A percentile compares a stretch with the other conserved stretches of the same genome.
Conservation (phyloP, 2,797 vertebrate species). For the Hylomyscus alleni region DNA sequence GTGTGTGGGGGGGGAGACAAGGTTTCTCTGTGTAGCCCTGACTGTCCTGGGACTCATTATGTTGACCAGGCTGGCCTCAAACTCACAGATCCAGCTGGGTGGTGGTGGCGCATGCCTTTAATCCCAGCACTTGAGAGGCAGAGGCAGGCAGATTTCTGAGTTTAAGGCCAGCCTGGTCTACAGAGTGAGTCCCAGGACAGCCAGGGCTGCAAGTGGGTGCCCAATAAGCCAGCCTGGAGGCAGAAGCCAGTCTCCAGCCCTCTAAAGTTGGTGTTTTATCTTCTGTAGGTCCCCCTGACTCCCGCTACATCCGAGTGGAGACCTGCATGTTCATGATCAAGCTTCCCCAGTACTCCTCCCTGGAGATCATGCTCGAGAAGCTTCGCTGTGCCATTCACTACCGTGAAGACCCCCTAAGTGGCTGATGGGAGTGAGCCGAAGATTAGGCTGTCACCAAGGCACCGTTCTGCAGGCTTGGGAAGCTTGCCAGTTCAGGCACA, state of each 20-base stretch:
- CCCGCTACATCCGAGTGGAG: conserved; percentile 97
- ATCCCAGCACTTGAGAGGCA: background rate
- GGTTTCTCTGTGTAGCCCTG: background rate
- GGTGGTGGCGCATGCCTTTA: too few species aligned
- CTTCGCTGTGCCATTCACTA: conserved; percentile 99
- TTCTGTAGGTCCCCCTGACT: conserved; percentile 94
- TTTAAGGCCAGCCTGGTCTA: too few species aligned
- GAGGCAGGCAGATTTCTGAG: too few species aligned
- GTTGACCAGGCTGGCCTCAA: background rate
- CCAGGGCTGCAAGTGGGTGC: too few species aligned
- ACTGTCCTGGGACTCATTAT: background rate
- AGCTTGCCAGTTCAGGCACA: conserved; percentile 1
- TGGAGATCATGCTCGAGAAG: conserved; percentile 98
- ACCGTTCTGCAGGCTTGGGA: background rate
- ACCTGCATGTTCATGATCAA: conserved; percentile 99
- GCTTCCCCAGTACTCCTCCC: conserved; percentile 97
- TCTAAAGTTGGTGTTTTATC: background rate
- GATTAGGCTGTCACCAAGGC: conserved; percentile 61
- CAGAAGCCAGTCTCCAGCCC: accelerated
- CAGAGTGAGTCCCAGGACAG: too few species aligned
- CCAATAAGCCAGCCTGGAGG: background rate
- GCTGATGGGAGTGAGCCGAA: conserved; percentile 87
- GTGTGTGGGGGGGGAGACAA: background rate
- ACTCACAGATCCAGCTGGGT: too few species aligned
- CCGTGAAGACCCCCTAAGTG: conserved; percentile 98